Conservation (phyloP, 2,797 vertebrate genomes). For the Syngnathus rostellatus region DNA sequence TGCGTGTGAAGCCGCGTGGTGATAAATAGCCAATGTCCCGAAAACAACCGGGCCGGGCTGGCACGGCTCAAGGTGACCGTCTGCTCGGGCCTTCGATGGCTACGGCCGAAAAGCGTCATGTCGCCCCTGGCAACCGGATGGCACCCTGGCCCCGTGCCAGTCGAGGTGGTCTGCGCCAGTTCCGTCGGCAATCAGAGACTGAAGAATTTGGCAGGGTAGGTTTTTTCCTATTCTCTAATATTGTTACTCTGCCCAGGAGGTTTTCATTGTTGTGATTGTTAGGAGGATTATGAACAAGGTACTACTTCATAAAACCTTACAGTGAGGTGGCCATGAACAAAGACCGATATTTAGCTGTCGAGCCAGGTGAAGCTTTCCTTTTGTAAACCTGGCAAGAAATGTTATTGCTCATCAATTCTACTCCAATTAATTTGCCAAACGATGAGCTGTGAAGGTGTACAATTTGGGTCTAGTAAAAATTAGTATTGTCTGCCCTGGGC, state of each 20-base stretch:
- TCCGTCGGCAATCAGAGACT: constrained; percentile 49
- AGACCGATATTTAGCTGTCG: neutral
- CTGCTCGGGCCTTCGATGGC: constrained; percentile 61
- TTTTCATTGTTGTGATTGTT: constrained; percentile 5
- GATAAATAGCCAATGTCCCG: constrained; percentile 62
- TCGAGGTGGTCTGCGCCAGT: constrained; percentile 44
- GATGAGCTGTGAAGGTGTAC: too few species aligned
- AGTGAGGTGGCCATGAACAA: neutral
- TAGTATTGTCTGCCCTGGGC: constrained; percentile 1
- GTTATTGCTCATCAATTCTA: neutral
- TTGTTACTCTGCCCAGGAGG: neutral
- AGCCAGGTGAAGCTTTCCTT: neutral
- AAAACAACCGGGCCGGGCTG: constrained; percentile 60
- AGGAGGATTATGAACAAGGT: neutral
- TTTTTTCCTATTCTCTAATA: constrained; percentile 5
- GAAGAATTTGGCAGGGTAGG: constrained; percentile 40
- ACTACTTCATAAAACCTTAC: neutral
- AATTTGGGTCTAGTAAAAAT: neutral
- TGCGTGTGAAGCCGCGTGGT: constrained; percentile 25
- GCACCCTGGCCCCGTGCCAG: constrained; percentile 63
- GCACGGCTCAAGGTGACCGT: constrained; percentile 75
- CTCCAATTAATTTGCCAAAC: too few species aligned
- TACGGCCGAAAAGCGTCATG: constrained; percentile 49
- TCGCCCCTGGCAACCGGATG: constrained; percentile 71
- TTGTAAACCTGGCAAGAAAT: neutral